Evolutionary conservation across 1,140 invertebrate genomes (phyloP), one percentile per base, ranked within the genome.

Genomic region (Caenorhabditis tropicalis): DNA sequence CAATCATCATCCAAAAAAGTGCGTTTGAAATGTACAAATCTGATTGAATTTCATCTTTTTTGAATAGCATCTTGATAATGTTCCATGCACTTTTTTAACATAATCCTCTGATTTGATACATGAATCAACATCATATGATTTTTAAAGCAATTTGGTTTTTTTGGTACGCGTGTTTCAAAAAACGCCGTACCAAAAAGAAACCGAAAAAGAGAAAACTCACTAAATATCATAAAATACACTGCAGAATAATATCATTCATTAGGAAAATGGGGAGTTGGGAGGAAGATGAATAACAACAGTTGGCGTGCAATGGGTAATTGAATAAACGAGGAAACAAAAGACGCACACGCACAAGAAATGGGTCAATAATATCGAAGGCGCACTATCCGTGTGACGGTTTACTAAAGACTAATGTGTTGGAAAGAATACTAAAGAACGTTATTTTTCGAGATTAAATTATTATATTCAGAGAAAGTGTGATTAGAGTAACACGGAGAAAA

Each of bases 41-140:
- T 74, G 12, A 74, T 74, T 43, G 10, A 24, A 4, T 74, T 24
- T 74, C 10, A 65, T 2, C 5, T 6, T 36, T n/a, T 36, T 24
- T 39, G 33, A 74, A 74, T 43, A 74, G 65, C 27, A 74, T 39
- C 36, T 74, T 74, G 36, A 74, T 74, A 43, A 19, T 19, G 58
- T 27, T 19, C 19, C 6, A 27, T 29, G 27, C 15, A 3, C 9
- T 27, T 56, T 24, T 27, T 56, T 27, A 12, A 2, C 15, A n/a
- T 51, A 15, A 19, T 51, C 3, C 48, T 5, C 5, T 43, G 39
- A 43, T 6, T 43, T 43, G 39, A 43, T 12, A 43, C 12, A 12
- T 12, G 12, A 5, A 12, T 6, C 39, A 43, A 43, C 39, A 43
- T 43, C 39, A 43, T 12, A 43, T 43, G 39, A 43, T 43, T n/a